Base-by-base conservation (phyloP, 2,888 invertebrate genomes). In the Dusona sp. region DNA sequence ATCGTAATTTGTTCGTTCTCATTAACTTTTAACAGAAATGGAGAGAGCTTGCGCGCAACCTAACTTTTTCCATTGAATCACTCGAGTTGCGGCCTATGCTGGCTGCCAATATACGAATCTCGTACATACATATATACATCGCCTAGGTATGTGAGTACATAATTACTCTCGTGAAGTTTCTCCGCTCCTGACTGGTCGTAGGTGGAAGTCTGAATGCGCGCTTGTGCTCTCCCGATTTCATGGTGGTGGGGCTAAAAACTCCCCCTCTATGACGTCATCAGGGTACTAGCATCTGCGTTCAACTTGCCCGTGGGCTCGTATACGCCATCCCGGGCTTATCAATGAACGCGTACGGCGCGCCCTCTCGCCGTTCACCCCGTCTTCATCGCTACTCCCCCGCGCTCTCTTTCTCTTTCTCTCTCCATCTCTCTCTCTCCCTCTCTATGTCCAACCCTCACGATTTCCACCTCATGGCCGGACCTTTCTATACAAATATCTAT, bases 401-500 rank as follows among this genome's bases (percentile, higher is more conserved):
- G 54, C 82, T 86, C 80, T 73, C 45, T 85, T 70, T 73, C 70
- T 57, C 51, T 48, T 77, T 65, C 72, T 36, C 67, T 57, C 42
- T 51, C 67, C 64, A 51, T 85, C 75, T 72, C 70, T 64, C 48
- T 45, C 78, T 65, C 72, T 38, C 67, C 33, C 72, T 29, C 78
- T 48, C 70, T 48, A 61, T 79, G 42, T 83, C 68, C 54, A 68
- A 64, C 54, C 38, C 78, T 13, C 78, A 45, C 78, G 67, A 81
- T 73, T 68, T 68, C 67, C 64, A 42, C 72, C 84, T 84, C 86
- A 88, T 81, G 81, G 85, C 81, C 85, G 86, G 79, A 72, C 70
- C 72, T 73, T 75, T 83, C 64, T 36, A 70, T 75, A 90, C 90
- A 90, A 91, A 91, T 86, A 89, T 89, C 90, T 89, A 75, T 77